These are phyloP conservation scores for Dissostichus mawsoni DNA, from an alignment of 2,113 vertebrate genomes.

Conservation along the genomic window DNA sequence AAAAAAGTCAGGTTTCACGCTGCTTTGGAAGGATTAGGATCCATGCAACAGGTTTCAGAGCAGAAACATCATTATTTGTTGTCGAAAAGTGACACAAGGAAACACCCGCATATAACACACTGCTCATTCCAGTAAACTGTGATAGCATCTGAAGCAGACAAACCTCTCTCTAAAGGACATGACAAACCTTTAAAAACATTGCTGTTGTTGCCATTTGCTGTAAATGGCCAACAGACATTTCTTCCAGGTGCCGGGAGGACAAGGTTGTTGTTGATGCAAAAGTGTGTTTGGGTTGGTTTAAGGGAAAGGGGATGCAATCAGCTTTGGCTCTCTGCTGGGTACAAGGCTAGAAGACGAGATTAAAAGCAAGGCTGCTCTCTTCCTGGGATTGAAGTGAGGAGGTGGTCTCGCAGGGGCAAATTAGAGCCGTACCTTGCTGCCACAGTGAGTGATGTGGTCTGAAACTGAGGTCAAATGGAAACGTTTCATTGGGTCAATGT, in stretches of 20 bases:
- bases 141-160: constrained; percentile 12
- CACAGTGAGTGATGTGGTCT: not conserved
- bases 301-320: constrained; percentile 47
- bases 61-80: constrained; percentile 3
- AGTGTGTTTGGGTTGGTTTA: constrained; percentile 22
- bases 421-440: not conserved
- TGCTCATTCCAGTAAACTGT: not conserved
- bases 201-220: not conserved
- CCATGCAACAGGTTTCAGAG: constrained; percentile 15
- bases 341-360: constrained; percentile 17
- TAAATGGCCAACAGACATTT: constrained; percentile 10
- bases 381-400: constrained; percentile 34
- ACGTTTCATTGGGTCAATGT: not conserved
- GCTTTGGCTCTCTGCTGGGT: constrained; percentile 41
- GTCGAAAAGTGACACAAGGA: not conserved
- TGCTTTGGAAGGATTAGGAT: constrained; percentile 30
- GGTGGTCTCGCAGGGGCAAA: constrained; percentile 4
- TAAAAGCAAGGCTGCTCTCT: constrained; percentile 43
- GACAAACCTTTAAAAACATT: not conserved
- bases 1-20: constrained; percentile 28
- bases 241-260: constrained; percentile 2
- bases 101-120: not conserved
- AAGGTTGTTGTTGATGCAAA: not conserved
- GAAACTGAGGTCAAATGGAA: not conserved
- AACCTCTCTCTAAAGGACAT: not conserved